Conservation (phyloP, 2,888 invertebrate genomes). For the Aquatica leii region DNA sequence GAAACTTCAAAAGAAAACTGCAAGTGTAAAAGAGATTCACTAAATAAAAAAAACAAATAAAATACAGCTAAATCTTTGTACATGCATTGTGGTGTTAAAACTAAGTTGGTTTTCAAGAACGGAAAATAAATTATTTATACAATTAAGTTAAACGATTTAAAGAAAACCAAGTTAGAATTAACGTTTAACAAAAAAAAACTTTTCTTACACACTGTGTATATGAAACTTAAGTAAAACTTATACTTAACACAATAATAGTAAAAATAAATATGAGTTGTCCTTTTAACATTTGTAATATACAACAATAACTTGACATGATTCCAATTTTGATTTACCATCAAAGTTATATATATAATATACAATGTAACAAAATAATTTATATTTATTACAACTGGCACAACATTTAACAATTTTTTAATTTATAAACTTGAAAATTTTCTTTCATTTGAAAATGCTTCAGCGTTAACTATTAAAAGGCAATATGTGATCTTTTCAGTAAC, state of each 20-base stretch:
- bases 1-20: slow-evolving; percentile 41
- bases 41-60: slow-evolving; percentile 51
- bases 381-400: slow-evolving; percentile 33
- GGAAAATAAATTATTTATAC: slow-evolving; percentile 50
- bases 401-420: slow-evolving; percentile 28
- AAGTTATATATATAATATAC: slow-evolving; percentile 34
- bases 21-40: slow-evolving; percentile 53
- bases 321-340: slow-evolving; percentile 27
- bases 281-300: slow-evolving; percentile 43
- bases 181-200: slow-evolving; percentile 33
- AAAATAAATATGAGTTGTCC: slow-evolving; percentile 45
- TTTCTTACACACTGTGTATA: slow-evolving; percentile 29
- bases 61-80: slow-evolving; percentile 57
- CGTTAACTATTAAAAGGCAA: slow-evolving; percentile 7
- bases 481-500: slow-evolving; percentile 13
- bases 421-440: slow-evolving; percentile 16
- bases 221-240: slow-evolving; percentile 45
- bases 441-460: not conserved
- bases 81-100: slow-evolving; percentile 46
- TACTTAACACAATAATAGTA: slow-evolving; percentile 46
- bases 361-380: slow-evolving; percentile 45
- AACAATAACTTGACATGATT: slow-evolving; percentile 46
- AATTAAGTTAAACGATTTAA: slow-evolving; percentile 33
- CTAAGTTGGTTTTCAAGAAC: slow-evolving; percentile 53
- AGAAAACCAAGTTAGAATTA: slow-evolving; percentile 28